A percentile compares a stretch with the other conserved stretches of the same genome.
Evolutionary conservation across 2,113 vertebrate species (phyloP).

Genomic region (Spea multiplicata): DNA sequence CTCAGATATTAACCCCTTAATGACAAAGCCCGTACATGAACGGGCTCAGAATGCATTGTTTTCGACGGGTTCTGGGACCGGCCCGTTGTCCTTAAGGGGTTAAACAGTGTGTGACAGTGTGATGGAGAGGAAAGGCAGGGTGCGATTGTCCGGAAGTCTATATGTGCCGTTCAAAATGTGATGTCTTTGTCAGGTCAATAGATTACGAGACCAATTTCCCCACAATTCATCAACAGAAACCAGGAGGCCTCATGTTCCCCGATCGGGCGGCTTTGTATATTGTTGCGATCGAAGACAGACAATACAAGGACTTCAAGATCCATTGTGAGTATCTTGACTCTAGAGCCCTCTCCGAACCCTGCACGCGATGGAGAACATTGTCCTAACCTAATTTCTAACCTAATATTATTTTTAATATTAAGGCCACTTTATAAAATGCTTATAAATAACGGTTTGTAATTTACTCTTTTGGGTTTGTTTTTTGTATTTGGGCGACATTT

Average conservation of each 20-base stretch:
- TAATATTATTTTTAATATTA: too few species aligned
- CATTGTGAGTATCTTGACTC: constrained; percentile 80
- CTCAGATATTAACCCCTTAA: constrained; percentile 35
- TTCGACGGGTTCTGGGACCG: too few species aligned
- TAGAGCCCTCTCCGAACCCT: too few species aligned
- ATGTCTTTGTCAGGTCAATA: constrained; percentile 80
- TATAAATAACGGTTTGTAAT: too few species aligned
- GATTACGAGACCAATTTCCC: constrained; percentile 80
- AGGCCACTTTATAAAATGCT: too few species aligned
- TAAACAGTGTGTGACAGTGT: constrained; percentile 54
- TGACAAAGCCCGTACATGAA: too few species aligned
- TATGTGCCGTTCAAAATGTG: constrained; percentile 78
- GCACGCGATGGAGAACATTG: too few species aligned
- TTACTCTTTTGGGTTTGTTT: too few species aligned
- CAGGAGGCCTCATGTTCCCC: constrained; percentile 97
- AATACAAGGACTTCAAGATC: constrained; percentile 99
- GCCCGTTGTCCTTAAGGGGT: too few species aligned
- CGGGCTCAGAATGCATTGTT: too few species aligned
- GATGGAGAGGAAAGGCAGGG: constrained; percentile 53
- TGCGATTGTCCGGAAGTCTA: constrained; percentile 64
- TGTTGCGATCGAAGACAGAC: constrained; percentile 95
- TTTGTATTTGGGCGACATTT: too few species aligned
- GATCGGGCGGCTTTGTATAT: constrained; percentile 95
- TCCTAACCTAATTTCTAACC: too few species aligned
- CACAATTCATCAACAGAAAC: constrained; percentile 90